phyloP scores from a whole-genome alignment of 2,888 invertebrate genomes.

The Callyntrura sp. region DNA sequence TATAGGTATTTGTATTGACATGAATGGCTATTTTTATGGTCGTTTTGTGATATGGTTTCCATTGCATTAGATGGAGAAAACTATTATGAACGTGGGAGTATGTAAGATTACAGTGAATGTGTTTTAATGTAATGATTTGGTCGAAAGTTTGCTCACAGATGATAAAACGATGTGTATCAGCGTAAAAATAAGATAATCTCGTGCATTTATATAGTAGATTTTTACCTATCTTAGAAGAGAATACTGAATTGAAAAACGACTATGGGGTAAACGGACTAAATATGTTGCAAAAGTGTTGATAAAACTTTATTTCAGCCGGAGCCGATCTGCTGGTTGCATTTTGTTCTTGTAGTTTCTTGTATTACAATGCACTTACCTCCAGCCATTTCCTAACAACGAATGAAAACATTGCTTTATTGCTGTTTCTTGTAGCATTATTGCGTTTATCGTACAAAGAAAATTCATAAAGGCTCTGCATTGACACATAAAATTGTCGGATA shows the following conservation, averaged over 20 bases:
- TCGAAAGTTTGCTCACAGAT: background rate
- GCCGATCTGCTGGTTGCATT: background rate
- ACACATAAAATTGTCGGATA: slow-evolving; percentile 44
- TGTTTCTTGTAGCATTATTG: background rate
- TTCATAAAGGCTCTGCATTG: slow-evolving; percentile 9
- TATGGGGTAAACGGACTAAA: slow-evolving; percentile 4
- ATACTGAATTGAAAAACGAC: background rate
- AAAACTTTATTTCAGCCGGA: background rate
- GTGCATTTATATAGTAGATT: background rate
- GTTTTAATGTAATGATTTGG: background rate
- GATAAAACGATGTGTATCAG: background rate
- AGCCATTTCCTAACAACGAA: background rate
- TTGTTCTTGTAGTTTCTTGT: background rate
- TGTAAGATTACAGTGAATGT: background rate
- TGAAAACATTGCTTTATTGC: background rate
- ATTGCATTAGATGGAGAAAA: background rate
- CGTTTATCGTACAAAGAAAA: background rate
- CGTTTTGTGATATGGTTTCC: background rate
- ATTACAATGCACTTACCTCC: slow-evolving; percentile 19
- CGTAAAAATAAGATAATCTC: background rate
- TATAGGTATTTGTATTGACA: background rate
- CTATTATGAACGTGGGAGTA: background rate
- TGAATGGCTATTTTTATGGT: background rate
- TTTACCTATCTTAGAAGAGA: background rate
- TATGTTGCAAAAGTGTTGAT: background rate